Evolutionary conservation across 2,888 invertebrate species (phyloP), one percentile per base, ranked within the genome.

Genomic region (Volucella zonaria): DNA sequence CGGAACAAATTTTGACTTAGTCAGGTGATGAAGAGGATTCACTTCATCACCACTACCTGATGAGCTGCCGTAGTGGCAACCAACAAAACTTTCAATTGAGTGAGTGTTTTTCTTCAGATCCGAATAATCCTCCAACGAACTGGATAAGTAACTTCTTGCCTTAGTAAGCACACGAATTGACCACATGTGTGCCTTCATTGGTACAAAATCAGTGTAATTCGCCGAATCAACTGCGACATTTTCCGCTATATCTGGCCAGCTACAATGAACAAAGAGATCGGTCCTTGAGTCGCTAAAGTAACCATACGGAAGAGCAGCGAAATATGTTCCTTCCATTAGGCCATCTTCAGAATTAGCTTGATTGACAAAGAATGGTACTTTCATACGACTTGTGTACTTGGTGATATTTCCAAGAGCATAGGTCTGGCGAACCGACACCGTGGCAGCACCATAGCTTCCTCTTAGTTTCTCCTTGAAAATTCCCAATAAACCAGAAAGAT

Each of bases 401-500:
- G 81, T 91, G 86, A 93, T 92, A 59, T 93, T 92, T 42, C 89
- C 90, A 78, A 93, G 86, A 88, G 92, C 88, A 90, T 95, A 96
- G 0, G 95, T 95, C 83, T 95, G 94, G 83, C 95, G 93, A 1
- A 95, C 94, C 0, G 96, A 95, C 0, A 96, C 94, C 61, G 92
- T 92, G 0, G 95, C 94, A 8, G 95, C 93, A 58, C 93, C 92
- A 83, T 88, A 93, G 15, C 93, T 94, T 52, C 93, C 93, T n/a
- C 95, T 94, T 89, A 96, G 94, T 94, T 97, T 99, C 31, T 96
- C 96, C 92, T 97, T 97, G 90, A 99, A 99, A 85, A 99, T 92
- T 88, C 96, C 95, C 49, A 98, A 92, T 62, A 99, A 93, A 77
- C 96, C 96, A 82, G 95, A 95, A 0, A 99, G 93, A 92, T 97